Evolutionary conservation across 2,113 vertebrate species (phyloP).

Genomic region (Hirundichthys speculiger): DNA sequence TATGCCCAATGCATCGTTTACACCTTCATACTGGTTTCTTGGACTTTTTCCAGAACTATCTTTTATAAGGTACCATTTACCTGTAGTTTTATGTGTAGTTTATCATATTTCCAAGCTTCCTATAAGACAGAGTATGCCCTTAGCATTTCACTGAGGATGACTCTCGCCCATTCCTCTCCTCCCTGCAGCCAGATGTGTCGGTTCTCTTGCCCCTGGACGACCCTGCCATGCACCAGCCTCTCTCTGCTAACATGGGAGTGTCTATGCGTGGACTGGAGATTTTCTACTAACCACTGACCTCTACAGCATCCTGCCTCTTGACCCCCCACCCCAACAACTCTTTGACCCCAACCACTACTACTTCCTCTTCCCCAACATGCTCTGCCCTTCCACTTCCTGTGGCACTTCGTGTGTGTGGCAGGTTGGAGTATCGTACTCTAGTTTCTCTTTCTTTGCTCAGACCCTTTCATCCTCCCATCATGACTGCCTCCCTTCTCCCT

Average conservation of each 20-base stretch:
- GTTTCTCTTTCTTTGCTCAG: slow-evolving; percentile 63
- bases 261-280: slow-evolving; percentile 85
- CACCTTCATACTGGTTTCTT: slow-evolving; percentile 3
- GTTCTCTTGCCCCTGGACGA: slow-evolving; percentile 85
- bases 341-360: slow-evolving; percentile 67
- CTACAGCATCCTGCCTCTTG: slow-evolving; percentile 71
- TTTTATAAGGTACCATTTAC: not conserved
- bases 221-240: slow-evolving; percentile 83
- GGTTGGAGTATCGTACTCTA: slow-evolving; percentile 75
- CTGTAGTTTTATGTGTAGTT: slow-evolving; percentile 24
- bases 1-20: slow-evolving; percentile 18
- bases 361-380: slow-evolving; percentile 69
- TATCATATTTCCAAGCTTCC: slow-evolving; percentile 22
- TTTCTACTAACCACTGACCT: slow-evolving; percentile 84
- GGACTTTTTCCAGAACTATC: slow-evolving; percentile 33
- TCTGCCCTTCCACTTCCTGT: slow-evolving; percentile 73
- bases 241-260: slow-evolving; percentile 85
- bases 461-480: slow-evolving; percentile 64
- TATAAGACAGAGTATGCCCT: slow-evolving; percentile 27
- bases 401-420: slow-evolving; percentile 80
- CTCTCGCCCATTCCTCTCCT: slow-evolving; percentile 78
- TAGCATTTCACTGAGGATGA: slow-evolving; percentile 65
- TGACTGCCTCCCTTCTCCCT: slow-evolving; percentile 24
- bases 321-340: slow-evolving; percentile 59
- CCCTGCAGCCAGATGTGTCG: slow-evolving; percentile 84